Evolutionary conservation across 1,140 invertebrate species (phyloP), one percentile per base, ranked within the genome.

Genomic region (Cydia strobilella): DNA sequence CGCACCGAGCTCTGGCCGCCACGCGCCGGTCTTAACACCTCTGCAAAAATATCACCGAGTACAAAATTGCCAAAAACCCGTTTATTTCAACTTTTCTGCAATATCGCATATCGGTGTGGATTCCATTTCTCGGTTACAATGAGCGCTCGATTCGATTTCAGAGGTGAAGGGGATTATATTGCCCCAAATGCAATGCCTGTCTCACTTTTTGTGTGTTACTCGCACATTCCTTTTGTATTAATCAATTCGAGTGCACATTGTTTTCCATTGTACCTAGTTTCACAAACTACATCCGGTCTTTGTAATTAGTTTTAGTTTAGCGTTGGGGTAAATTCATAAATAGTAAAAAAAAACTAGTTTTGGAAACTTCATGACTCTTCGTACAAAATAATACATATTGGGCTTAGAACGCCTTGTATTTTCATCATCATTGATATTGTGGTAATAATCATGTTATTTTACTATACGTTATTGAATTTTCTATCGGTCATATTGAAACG

Each of bases 41-140:
- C 80, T 81, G 77, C 84, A 81, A 84, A 84, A 84, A 80, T 87
- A 89, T 88, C 87, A 89, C 86, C 85, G 87, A 92, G 90, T 92
- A 92, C 90, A 92, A 92, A 92, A 90, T 90, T 90, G 90, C 90
- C 90, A 92, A 92, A 91, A 88, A 80, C 82, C 35, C 25, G 82
- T 83, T 80, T 81, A 81, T 87, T 83, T 82, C 77, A 83, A 76
- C 72, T 75, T 66, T 71, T 76, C 76, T 76, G 72, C 72, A 62
- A 75, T 71, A 73, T 73, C 74, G 54, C 74, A 35, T 77, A 75
- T 75, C 35, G 54, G 54, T 59, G 54, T 76, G 23, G 65, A 76
- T 77, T 63, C 23, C 45, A 74, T 73, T 51, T 75, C 74, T 59
- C 54, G 18, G 54, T 59, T 23, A 39, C 45, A 48, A 72, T 39